Evolutionary conservation across 2,797 vertebrate genomes (phyloP), one percentile per base, ranked within the genome.

Genomic region (Brotula barbata): DNA sequence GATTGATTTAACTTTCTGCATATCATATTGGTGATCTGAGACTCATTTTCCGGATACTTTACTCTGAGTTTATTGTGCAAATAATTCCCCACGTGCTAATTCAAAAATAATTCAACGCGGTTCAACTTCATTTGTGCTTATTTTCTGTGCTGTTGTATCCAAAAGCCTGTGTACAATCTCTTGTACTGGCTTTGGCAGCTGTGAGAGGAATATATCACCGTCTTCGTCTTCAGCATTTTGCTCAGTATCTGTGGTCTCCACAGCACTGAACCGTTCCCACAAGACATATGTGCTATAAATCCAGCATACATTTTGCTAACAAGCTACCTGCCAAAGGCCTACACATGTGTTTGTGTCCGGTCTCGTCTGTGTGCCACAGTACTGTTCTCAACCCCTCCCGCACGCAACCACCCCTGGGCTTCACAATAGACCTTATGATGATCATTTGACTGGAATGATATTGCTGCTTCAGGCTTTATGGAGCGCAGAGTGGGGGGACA

Each of bases 401-500:
- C 58, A 59, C 70, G 60, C 37, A 64, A 43, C 71, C 58, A 69
- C 77, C 85, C 75, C 62, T 56, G 0, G 75, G 83, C 70, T 74
- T 62, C 72, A 60, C 57, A 36, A 67, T 61, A 82, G 66, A 79
- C 74, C 82, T 73, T 78, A 81, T 87, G 87, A 85, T 78, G 70
- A 83, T 90, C 89, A 89, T 85, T 86, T 89, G 88, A 90, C 87
- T 86, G 58, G 58, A 81, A 67, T 74, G 68, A 80, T 83, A 67
- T 81, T 65, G 68, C 67, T 68, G 71, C 85, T 77, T 73, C 67
- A 59, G 74, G 82, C 81, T 58, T 74, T 71, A 77, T 63, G 57
- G 58, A 70, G 71, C 49, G 34, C 2, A 51, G 46, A 10, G 31
- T 33, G 28, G 47, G 39, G 9, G 45, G 40, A 68, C 61, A 64